phyloP scores from a whole-genome alignment of 2,797 vertebrate genomes.

The Enteromius thamalakanensis region DNA sequence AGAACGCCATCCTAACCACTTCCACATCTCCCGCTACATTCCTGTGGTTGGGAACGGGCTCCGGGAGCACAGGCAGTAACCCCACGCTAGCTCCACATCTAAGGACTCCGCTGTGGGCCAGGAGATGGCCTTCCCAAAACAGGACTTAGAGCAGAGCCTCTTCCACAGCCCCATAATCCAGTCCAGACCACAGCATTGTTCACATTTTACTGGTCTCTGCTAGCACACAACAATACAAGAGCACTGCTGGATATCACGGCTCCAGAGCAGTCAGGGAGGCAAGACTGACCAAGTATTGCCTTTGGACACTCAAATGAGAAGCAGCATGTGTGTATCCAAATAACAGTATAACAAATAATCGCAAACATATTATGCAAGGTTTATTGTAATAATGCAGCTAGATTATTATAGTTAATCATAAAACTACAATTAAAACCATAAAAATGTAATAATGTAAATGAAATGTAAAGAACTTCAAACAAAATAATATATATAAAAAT shows the following conservation, averaged over 20 bases:
- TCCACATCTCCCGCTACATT: constrained; percentile 57
- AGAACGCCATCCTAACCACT: constrained; percentile 45
- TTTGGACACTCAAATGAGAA: background rate
- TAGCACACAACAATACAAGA: constrained; percentile 40
- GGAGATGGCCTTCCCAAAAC: constrained; percentile 43
- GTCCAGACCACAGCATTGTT: constrained; percentile 49
- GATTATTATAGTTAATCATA: background rate
- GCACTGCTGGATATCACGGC: background rate
- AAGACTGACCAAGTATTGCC: constrained; percentile 15
- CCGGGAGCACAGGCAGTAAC: constrained; percentile 29
- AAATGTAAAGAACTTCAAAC: too few species aligned
- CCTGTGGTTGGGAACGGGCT: constrained; percentile 52
- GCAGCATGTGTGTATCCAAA: background rate
- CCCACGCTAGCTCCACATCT: constrained; percentile 44
- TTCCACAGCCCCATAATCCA: constrained; percentile 30
- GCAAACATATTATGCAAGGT: background rate
- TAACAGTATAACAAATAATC: background rate
- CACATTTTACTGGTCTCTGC: constrained; percentile 27
- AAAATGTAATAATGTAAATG: too few species aligned
- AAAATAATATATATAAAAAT: too few species aligned
- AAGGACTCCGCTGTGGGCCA: constrained; percentile 20
- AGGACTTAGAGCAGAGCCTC: constrained; percentile 37
- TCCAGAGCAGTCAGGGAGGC: background rate
- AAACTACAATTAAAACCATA: background rate
- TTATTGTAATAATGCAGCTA: background rate